Conservation (phyloP, 2,888 invertebrate species). For the Andrena praecox region DNA sequence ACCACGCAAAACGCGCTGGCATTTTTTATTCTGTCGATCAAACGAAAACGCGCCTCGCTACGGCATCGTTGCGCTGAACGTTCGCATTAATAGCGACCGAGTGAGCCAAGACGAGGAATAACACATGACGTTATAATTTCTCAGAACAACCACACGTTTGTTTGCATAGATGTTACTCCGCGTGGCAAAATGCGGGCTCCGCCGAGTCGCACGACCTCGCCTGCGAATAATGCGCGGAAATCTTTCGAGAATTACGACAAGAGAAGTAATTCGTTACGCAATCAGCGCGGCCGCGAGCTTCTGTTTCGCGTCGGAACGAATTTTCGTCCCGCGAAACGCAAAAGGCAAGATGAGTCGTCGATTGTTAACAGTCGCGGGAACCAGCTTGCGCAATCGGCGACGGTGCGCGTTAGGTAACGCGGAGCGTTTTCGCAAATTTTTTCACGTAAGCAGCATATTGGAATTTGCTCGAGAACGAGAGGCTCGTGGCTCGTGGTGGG, state of each 20-base stretch:
- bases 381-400: not conserved
- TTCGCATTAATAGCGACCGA: slow-evolving; percentile 54
- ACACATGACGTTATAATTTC: slow-evolving; percentile 69
- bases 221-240: slow-evolving; percentile 11
- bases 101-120: slow-evolving; percentile 62
- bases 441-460: not conserved
- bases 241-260: slow-evolving; percentile 10
- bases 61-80: not conserved
- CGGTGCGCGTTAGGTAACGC: not conserved
- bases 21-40: not conserved
- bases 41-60: not conserved
- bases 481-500: not conserved
- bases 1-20: not conserved
- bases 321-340: not conserved
- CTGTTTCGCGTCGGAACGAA: not conserved
- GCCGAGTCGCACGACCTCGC: too few species aligned
- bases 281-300: too few species aligned
- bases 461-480: slow-evolving; percentile 3
- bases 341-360: not conserved
- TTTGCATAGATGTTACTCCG: slow-evolving; percentile 39
- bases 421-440: not conserved
- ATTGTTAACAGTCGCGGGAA: not conserved
- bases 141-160: slow-evolving; percentile 41
- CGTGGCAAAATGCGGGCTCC: slow-evolving; percentile 4
- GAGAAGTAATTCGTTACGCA: too few species aligned